These are phyloP conservation scores for Characodon lateralis DNA, from an alignment of 2,797 vertebrate species.

Conservation along the genomic window DNA sequence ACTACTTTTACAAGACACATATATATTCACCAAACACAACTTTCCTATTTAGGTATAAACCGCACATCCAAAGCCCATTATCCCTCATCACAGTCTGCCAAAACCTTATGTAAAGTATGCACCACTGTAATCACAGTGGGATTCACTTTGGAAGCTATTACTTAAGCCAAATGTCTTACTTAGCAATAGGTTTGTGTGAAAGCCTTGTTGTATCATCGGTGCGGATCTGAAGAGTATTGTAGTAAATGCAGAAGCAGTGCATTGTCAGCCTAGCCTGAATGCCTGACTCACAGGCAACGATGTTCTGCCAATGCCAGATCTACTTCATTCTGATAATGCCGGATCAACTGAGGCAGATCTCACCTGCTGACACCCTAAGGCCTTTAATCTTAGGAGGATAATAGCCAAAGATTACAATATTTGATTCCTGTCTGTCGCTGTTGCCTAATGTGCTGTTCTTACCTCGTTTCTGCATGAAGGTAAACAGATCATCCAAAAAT, in stretches of 20 bases:
- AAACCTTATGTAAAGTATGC: too few relatives aligned
- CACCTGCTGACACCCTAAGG: slow-evolving; percentile 60
- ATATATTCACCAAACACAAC: neutral
- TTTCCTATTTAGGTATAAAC: slow-evolving; percentile 8
- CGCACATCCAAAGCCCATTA: slow-evolving; percentile 17
- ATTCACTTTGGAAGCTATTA: slow-evolving; percentile 59
- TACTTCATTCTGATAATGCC: slow-evolving; percentile 48
- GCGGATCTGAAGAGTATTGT: slow-evolving; percentile 25
- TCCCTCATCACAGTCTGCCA: slow-evolving; percentile 42
- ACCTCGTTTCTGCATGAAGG: slow-evolving; percentile 98
- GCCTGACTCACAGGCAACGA: slow-evolving; percentile 45
- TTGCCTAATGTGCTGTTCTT: slow-evolving; percentile 17
- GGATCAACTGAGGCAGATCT: slow-evolving; percentile 53
- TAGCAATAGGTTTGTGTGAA: slow-evolving; percentile 49
- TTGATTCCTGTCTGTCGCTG: neutral
- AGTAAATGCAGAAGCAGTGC: slow-evolving; percentile 37
- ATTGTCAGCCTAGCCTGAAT: slow-evolving; percentile 43
- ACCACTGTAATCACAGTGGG: slow-evolving; percentile 54
- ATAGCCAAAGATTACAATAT: slow-evolving; percentile 52
- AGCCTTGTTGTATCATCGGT: slow-evolving; percentile 49
- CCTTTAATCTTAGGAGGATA: slow-evolving; percentile 42
- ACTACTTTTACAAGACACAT: neutral
- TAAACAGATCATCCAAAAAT: slow-evolving; percentile 95
- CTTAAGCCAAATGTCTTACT: slow-evolving; percentile 32
- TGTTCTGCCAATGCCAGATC: slow-evolving; percentile 49